These are phyloP conservation scores for Mesoclemmys tuberculata DNA, from an alignment of 2,113 vertebrate species.

Conservation along the genomic window DNA sequence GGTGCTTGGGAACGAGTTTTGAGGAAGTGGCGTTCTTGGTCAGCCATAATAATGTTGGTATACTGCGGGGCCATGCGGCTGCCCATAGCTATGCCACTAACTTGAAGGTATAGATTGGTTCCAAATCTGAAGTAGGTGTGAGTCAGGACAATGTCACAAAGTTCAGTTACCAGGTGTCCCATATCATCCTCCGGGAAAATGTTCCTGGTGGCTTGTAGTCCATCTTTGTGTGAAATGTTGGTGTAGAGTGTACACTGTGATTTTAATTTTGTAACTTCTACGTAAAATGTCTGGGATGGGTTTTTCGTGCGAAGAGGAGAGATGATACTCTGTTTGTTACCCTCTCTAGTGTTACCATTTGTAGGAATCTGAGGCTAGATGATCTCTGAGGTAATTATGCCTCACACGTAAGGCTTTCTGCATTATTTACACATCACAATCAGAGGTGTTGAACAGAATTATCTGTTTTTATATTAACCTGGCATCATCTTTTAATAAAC, in stretches of 20 bases:
- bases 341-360: background rate
- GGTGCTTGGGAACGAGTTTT: no score
- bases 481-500: background rate
- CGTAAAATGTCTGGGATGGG: background rate
- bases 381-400: background rate
- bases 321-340: background rate
- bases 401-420: background rate
- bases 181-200: no score
- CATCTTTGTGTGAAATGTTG: no score
- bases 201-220: no score
- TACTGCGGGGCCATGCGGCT: no score
- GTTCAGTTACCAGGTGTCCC: no score
- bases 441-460: background rate
- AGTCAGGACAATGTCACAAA: no score
- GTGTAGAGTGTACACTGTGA: background rate
- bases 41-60: no score
- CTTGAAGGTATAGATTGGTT: no score
- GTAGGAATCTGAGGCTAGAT: background rate
- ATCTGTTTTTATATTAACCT: background rate
- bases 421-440: background rate
- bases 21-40: no score
- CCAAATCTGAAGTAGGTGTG: no score
- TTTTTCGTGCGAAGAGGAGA: background rate
- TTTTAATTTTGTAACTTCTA: background rate
- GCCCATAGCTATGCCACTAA: no score